Percentiles rank a stretch among this genome's conserved stretches.
phyloP scores from a whole-genome alignment of 1,140 invertebrate genomes.

The Asobara japonica region DNA sequence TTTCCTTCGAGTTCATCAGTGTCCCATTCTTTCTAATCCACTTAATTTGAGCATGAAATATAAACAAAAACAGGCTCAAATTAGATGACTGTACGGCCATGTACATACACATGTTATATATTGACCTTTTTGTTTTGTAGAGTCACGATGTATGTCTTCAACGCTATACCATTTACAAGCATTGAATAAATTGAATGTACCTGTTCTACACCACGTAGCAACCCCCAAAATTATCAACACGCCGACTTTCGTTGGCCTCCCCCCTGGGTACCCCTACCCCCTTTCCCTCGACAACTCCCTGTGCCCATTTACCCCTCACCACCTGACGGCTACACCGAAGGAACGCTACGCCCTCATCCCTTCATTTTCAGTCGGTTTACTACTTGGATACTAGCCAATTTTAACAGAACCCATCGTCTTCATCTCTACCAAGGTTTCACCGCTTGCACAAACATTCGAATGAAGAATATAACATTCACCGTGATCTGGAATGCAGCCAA shows the following conservation, averaged over 20 bases:
- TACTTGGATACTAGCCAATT: slow-evolving; percentile 15
- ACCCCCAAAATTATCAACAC: neutral
- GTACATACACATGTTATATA: no score
- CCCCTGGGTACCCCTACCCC: no score
- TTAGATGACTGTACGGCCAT: no score
- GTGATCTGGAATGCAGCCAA: neutral
- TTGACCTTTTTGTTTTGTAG: no score
- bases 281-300: neutral
- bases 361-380: neutral
- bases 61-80: no score
- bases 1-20: no score
- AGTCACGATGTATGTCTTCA: no score
- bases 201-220: neutral
- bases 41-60: no score
- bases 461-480: slow-evolving; percentile 3
- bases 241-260: neutral
- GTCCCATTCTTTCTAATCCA: no score
- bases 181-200: neutral
- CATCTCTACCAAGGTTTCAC: neutral
- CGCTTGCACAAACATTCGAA: neutral
- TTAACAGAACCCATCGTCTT: neutral
- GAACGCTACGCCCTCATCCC: neutral
- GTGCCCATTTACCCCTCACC: no score
- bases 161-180: no score
- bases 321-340: no score